A percentile compares a stretch with the other conserved stretches of the same genome.
These are phyloP conservation scores for Drosophila maculinotata DNA, from an alignment of 2,888 invertebrate species.

Conservation along the genomic window DNA sequence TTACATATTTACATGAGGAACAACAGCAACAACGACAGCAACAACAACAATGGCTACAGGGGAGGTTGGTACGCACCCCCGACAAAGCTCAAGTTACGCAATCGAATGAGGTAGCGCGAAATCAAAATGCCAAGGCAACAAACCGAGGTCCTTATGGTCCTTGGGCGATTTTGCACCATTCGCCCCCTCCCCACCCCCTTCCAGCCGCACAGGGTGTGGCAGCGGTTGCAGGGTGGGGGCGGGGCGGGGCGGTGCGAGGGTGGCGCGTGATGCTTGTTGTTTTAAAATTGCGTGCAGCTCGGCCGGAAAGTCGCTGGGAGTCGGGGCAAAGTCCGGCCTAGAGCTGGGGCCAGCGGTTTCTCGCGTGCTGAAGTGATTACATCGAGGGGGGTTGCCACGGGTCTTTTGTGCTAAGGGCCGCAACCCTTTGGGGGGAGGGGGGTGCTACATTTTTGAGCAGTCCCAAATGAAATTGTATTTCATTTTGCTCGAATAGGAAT, in stretches of 20 bases:
- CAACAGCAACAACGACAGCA: not conserved
- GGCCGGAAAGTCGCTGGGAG: not conserved
- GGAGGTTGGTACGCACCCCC: conserved; percentile 24
- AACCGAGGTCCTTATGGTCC: conserved; percentile 42
- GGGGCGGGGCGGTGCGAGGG: conserved; percentile 15
- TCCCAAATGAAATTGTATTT: conserved; percentile 71
- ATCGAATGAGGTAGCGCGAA: conserved; percentile 69
- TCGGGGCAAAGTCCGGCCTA: conserved; percentile 6
- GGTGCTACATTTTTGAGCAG: conserved; percentile 48
- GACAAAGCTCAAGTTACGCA: conserved; percentile 66
- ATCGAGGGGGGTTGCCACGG: not conserved
- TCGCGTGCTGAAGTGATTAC: conserved; percentile 73
- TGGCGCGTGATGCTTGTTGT: conserved; percentile 73
- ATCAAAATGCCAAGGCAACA: conserved; percentile 52
- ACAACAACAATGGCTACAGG: conserved; percentile 9
- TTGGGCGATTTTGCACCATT: conserved; percentile 65
- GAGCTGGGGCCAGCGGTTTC: conserved; percentile 16
- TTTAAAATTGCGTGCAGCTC: conserved; percentile 80
- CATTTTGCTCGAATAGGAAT: conserved; percentile 64
- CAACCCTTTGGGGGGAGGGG: conserved; percentile 47
- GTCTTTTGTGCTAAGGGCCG: conserved; percentile 2
- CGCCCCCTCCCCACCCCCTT: conserved; percentile 27
- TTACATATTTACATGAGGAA: conserved; percentile 64
- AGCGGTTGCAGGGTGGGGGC: conserved; percentile 29
- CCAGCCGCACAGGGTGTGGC: conserved; percentile 41